Evolutionary conservation across 2,113 vertebrate genomes (phyloP), one percentile per base, ranked within the genome.

Genomic region (Passerina amoena): DNA sequence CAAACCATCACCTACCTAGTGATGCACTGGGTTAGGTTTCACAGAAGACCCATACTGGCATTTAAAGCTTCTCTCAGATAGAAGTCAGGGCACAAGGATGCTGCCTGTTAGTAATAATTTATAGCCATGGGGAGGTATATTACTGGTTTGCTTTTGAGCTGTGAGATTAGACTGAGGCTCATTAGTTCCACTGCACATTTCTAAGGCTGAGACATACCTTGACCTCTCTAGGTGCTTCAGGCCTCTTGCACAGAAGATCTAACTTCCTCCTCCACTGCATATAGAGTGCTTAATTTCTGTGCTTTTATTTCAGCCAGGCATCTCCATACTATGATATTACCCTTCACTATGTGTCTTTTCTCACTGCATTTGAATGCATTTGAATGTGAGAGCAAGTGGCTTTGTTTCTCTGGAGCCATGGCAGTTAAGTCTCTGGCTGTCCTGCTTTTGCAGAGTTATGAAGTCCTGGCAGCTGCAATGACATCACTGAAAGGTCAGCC

Each of bases 401-500:
- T 79, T 88, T 94, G 84, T 92, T 1, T 0, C 73, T 73, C 33
- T 9, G 48, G 65, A 96, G 59, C 63, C 82, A 24, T 68, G 51
- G 64, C 69, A 37, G 53, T 85, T 96, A 48, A 60, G 81, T 90
- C 66, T 69, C 35, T 94, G 56, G 5, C 53, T 64, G 25, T 69
- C 64, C 63, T 69, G 5, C 95, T 76, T 96, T 68, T 88, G 90
- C 94, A 99, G 99, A 99, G 99, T 97, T 99, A 99, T 21, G 98
- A 98, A 97, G 96, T 99, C 81, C 97, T 99, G 87, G 98, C 98
- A 56, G 98, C 97, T 4, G 99, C 99, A 37, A 91, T 99, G 97
- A 99, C 99, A 0, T 98, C 96, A 15, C 97, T 99, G 85, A 98
- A 98, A 97, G 99, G 98, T 73, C 98, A 99, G 92, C 98, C 98